A percentile compares a stretch with the other conserved stretches of the same genome.
Conservation (phyloP, 2,888 invertebrate genomes). For the Melangyna quadrimaculata region DNA sequence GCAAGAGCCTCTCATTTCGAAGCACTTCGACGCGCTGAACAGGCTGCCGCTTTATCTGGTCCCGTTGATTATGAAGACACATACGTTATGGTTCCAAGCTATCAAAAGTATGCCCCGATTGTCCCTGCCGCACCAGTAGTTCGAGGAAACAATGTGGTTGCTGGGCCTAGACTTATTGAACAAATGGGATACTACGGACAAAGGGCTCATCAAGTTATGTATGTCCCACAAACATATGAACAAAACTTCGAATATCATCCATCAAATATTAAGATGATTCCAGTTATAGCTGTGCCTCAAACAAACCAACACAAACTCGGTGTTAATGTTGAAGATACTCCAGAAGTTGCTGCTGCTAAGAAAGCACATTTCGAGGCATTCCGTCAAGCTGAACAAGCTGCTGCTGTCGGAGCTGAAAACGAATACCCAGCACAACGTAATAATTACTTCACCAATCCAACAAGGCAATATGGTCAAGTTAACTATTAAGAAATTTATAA, state of each 20-base stretch:
- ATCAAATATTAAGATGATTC: slow-evolving; percentile 11
- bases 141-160: neutral
- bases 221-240: slow-evolving; percentile 13
- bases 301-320: slow-evolving; percentile 60
- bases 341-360: slow-evolving; percentile 80
- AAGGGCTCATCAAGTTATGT: slow-evolving; percentile 24
- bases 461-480: slow-evolving; percentile 49
- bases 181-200: neutral
- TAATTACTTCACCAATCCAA: slow-evolving; percentile 31
- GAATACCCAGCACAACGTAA: slow-evolving; percentile 10
- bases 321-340: slow-evolving; percentile 80
- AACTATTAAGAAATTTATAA: neutral
- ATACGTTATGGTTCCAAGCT: slow-evolving; percentile 4
- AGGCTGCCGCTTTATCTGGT: slow-evolving; percentile 13
- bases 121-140: slow-evolving; percentile 12
- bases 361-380: slow-evolving; percentile 78
- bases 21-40: slow-evolving; percentile 77
- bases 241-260: slow-evolving; percentile 11
- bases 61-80: slow-evolving; percentile 27
- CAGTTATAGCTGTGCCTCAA: slow-evolving; percentile 32
- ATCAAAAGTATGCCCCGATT: neutral
- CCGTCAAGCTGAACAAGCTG: slow-evolving; percentile 76
- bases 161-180: slow-evolving; percentile 17
- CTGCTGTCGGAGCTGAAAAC: slow-evolving; percentile 72
- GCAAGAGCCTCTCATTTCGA: slow-evolving; percentile 78